Evolutionary conservation across 2,888 invertebrate genomes (phyloP), one percentile per base, ranked within the genome.

Genomic region (Ethmia dodecea): DNA sequence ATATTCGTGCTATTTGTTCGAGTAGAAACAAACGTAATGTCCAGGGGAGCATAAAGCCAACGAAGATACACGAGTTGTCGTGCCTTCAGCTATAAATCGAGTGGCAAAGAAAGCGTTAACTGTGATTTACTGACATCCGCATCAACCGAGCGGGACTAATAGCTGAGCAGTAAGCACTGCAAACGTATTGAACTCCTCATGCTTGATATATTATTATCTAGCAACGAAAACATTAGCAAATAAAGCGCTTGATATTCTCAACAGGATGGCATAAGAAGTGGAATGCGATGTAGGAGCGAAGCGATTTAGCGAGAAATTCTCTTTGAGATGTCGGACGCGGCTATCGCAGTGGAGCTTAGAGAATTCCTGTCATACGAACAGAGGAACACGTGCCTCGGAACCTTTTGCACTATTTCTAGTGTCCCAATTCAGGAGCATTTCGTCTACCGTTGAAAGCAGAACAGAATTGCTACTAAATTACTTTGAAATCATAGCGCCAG

Each of bases 91-190:
- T 56, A 72, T 78, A 78, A 77, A 78, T 80, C 68, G 60, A 52
- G 48, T 43, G 55, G 69, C 55, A 69, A 73, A 74, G 71, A 77
- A 75, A 73, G 67, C 68, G 67, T 73, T 77, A 77, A 74, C 75
- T 60, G 69, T 77, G 78, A 80, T 78, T 77, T 79, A 77, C 66
- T 52, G 69, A 62, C 66, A 59, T 60, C 63, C 59, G 46, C 60
- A 62, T 60, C 59, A 58, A 48, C 52, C 62, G 61, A 37, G 40
- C 57, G 52, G 55, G 55, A 51, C 53, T 51, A 47, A 51, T 48
- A 42, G 26, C 26, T 6, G n/a, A 26, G 6, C 6, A 12, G 45
- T 38, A 42, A 52, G 44, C 42, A 41, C 44, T 39, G 34, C 35
- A 38, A 38, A 36, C 32, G 33, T 47, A 47, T 45, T 46, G 43